Evolutionary conservation across 2,888 invertebrate genomes (phyloP), one percentile per base, ranked within the genome.

Genomic region (Drosophila neonasuta): DNA sequence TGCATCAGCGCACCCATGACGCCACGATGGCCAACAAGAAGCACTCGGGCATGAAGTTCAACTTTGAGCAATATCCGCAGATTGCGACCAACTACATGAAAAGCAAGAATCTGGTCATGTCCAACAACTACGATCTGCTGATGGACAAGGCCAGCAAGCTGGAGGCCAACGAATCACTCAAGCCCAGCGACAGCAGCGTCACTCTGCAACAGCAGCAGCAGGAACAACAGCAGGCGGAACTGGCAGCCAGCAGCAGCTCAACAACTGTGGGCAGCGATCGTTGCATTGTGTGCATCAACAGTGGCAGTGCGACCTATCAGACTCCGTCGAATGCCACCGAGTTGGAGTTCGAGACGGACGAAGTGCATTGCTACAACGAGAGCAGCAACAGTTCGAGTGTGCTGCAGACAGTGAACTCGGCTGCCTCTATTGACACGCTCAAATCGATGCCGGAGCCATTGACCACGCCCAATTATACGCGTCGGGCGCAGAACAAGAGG

Each of bases 241-340:
- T 78, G 9, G 76, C 77, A 0, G 71, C 80, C 29, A 76, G 67
- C 54, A 73, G 71, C 65, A 78, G 77, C 41, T 65, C 77, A 24
- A 64, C 44, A 88, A 41, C 39, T 1, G 66, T 70, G 13, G 66
- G 51, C 63, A 70, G 92, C 77, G 88, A 89, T 34, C 91, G 92
- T 13, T 93, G 93, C 67, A 92, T 93, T 74, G 91, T 92, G 6
- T 93, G 93, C 60, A 89, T 86, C 52, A 81, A 83, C 0, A 66
- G 69, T 1, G 44, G 45, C 1, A 92, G 92, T 45, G 93, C 93
- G 30, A 92, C 93, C 71, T 90, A 95, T 44, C 95, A 95, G 87
- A 95, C 95, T 0, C 95, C 95, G 0, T 95, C 95, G 0, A 95
- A 95, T 88, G 95, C 95, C 34, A 95, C 95, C 0, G 95, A 95